A percentile compares a stretch with the other conserved stretches of the same genome.
These are phyloP conservation scores for Ametastegia equiseti DNA, from an alignment of 2,888 invertebrate species.

Conservation along the genomic window DNA sequence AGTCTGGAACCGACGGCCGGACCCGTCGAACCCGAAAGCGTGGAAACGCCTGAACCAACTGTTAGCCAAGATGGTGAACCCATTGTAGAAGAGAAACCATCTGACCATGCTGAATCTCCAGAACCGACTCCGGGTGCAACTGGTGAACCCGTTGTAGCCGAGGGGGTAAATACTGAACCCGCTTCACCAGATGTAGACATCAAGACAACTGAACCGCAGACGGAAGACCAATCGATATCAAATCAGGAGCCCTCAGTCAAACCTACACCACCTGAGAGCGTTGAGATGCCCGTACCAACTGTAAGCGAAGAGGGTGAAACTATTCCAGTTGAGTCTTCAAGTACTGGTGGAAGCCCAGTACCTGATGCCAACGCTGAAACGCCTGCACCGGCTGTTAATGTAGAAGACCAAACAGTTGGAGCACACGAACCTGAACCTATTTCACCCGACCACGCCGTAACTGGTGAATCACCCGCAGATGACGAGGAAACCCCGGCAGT, in stretches of 20 bases:
- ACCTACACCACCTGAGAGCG: neutral
- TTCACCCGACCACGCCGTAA: neutral
- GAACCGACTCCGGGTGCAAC: constrained; percentile 1
- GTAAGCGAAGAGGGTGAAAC: constrained; percentile 29
- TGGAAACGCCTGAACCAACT: constrained; percentile 13
- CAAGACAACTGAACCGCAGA: neutral
- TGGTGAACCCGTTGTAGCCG: constrained; percentile 2
- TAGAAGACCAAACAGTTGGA: neutral
- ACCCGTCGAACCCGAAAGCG: constrained; percentile 10
- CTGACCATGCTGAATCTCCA: constrained; percentile 43
- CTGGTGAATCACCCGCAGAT: constrained; percentile 29
- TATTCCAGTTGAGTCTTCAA: neutral
- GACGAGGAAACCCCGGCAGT: neutral
- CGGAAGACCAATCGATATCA: neutral
- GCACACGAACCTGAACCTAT: constrained; percentile 18
- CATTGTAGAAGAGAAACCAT: constrained; percentile 40
- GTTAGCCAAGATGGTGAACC: constrained; percentile 2
- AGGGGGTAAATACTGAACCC: neutral
- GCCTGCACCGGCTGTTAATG: neutral
- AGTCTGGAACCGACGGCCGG: constrained; percentile 17
- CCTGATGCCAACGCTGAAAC: constrained; percentile 12
- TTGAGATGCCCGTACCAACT: neutral
- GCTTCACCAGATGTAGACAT: neutral
- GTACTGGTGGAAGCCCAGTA: neutral
- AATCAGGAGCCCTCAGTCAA: neutral